Evolutionary conservation across 2,113 vertebrate species (phyloP).

Genomic region (Odontophorus gujanensis): DNA sequence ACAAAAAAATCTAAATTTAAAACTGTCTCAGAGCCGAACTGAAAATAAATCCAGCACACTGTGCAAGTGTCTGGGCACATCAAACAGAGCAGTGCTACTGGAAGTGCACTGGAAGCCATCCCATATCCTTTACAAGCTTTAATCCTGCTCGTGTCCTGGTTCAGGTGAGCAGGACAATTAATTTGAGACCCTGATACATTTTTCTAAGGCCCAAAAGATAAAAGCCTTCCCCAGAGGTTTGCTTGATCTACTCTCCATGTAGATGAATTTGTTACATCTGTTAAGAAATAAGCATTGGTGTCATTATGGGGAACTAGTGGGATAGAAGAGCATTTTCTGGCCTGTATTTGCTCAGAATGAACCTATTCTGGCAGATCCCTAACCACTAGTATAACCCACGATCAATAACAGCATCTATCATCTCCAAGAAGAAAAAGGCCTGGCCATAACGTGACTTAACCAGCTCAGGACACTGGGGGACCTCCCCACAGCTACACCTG

Average conservation of each 20-base stretch:
- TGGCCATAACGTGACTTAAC: background rate
- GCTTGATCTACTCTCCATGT: background rate
- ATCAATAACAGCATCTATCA: background rate
- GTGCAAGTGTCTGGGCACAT: slow-evolving; percentile 20
- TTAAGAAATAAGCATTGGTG: slow-evolving; percentile 13
- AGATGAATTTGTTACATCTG: background rate
- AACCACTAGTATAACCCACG: background rate
- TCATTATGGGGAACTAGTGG: background rate
- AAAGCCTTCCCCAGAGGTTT: background rate
- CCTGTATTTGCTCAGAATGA: background rate
- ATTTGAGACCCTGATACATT: background rate
- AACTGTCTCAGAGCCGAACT: slow-evolving; percentile 44
- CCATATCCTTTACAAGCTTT: background rate
- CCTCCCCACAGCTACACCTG: background rate
- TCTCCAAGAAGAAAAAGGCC: background rate
- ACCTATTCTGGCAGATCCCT: background rate
- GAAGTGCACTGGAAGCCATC: background rate
- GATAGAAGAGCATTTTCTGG: background rate
- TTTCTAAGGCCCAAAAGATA: slow-evolving; percentile 6
- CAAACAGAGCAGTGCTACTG: background rate
- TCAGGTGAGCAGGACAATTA: slow-evolving; percentile 1
- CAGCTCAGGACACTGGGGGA: background rate
- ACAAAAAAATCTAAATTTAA: slow-evolving; percentile 58
- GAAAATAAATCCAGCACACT: background rate
- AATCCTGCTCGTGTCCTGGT: background rate